Base-by-base conservation (phyloP, 2,113 vertebrate species). In the Coregonus clupeaformis region DNA sequence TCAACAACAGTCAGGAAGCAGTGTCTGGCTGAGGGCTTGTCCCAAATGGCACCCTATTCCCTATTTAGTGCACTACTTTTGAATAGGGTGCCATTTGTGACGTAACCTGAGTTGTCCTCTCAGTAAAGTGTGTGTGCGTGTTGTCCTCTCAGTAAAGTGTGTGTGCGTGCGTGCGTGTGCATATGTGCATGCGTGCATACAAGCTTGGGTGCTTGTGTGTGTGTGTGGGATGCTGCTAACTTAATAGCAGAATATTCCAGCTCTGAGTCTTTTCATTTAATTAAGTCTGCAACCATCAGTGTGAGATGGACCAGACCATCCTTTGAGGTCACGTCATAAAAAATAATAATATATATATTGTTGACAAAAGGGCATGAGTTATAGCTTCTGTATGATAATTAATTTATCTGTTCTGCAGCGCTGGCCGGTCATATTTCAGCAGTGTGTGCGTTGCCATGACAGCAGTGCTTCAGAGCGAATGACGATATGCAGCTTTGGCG, bases 211-310 rank as follows among this genome's bases (percentile, higher is more conserved):
- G 7, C 2, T 6, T 36, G 36, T 36, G 36, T 36, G 36, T 36
- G 24, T 72, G 18, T 62, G 69, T 76, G 72, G 49, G 70, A 49
- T 29, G 5, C 27, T 66, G 63, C 57, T 70, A 69, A 77, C 76
- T 79, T 77, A 80, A 75, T 68, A 45, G 32, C 5, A 36, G 74
- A 80, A 77, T 77, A 86, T 80, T 83, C 59, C 63, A 62, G 6
- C 69, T 76, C 72, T 70, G 66, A 70, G 65, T 55, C 24, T 20
- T 66, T 79, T 81, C 63, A 83, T 77, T 67, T 77, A 64, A 77
- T 86, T 72, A 69, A 13, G 3, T 32, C 60, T 30, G 29, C n/a
- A 30, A 36, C 5, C 18, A 32, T 66, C n/a, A 22, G 13, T 27
- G 63, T 65, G 63, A 65, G 63, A 25, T 12, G 25, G 25, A 27